A percentile compares a stretch with the other conserved stretches of the same genome.
Conservation (phyloP, 2,797 vertebrate species). For the Enteromius afrohamiltoni region DNA sequence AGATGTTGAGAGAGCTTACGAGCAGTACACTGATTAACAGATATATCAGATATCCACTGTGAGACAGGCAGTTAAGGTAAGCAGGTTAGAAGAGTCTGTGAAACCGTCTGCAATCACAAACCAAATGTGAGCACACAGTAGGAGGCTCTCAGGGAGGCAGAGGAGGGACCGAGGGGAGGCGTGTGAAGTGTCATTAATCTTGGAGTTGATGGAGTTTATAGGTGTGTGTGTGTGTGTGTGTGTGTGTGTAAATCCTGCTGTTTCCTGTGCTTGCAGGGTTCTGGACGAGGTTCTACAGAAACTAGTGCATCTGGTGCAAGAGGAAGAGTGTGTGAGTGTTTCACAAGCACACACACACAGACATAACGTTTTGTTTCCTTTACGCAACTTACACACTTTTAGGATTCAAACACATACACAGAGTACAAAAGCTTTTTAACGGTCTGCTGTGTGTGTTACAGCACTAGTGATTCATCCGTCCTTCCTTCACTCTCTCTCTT, state of each 20-base stretch:
- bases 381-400: constrained; percentile 6
- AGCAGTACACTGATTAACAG: constrained; percentile 14
- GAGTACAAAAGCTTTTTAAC: constrained; percentile 17
- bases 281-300: constrained; percentile 91
- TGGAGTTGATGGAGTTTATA: constrained; percentile 21
- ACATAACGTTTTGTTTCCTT: neutral
- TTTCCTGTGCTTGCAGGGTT: constrained; percentile 76
- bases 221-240: constrained; percentile 45
- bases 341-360: constrained; percentile 13
- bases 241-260: constrained; percentile 43
- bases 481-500: constrained; percentile 19
- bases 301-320: constrained; percentile 89
- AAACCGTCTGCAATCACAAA: constrained; percentile 37
- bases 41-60: constrained; percentile 13
- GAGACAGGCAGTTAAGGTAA: constrained; percentile 25
- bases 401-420: constrained; percentile 1
- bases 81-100: constrained; percentile 26
- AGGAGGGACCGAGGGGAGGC: constrained; percentile 7
- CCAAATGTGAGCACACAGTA: constrained; percentile 10
- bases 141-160: constrained; percentile 31
- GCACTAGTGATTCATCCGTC: constrained; percentile 31
- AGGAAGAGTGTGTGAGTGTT: constrained; percentile 92
- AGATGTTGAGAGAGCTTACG: constrained; percentile 2
- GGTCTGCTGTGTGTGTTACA: constrained; percentile 31
- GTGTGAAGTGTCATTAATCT: constrained; percentile 43